Evolutionary conservation across 2,113 vertebrate genomes (phyloP).

Genomic region (Catharus fuscescens): DNA sequence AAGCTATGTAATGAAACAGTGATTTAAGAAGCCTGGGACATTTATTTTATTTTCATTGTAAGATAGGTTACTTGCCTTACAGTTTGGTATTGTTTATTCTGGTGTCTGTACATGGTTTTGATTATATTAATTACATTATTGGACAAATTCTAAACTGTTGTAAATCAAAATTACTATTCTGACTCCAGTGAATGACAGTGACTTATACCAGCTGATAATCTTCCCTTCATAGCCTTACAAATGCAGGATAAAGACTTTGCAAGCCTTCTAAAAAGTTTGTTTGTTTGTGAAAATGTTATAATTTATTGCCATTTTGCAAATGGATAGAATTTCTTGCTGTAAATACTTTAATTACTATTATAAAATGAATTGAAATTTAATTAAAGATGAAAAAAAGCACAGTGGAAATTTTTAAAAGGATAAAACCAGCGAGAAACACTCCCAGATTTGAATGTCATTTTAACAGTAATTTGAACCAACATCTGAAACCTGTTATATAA

Average conservation of each 20-base stretch:
- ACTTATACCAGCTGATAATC: slow-evolving; percentile 32
- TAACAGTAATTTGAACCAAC: slow-evolving; percentile 73
- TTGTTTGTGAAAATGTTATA: slow-evolving; percentile 35
- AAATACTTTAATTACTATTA: slow-evolving; percentile 68
- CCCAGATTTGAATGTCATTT: slow-evolving; percentile 73
- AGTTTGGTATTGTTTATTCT: slow-evolving; percentile 72
- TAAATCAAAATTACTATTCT: slow-evolving; percentile 52
- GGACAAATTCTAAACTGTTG: slow-evolving; percentile 56
- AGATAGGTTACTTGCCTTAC: slow-evolving; percentile 75
- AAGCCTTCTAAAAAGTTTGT: not conserved
- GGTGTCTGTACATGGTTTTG: slow-evolving; percentile 70
- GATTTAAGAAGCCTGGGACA: slow-evolving; percentile 77
- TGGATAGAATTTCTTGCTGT: slow-evolving; percentile 47
- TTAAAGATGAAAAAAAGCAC: slow-evolving; percentile 77
- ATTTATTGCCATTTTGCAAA: slow-evolving; percentile 40
- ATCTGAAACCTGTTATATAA: slow-evolving; percentile 76
- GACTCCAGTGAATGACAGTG: slow-evolving; percentile 44
- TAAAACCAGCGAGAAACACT: slow-evolving; percentile 65
- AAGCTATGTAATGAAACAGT: slow-evolving; percentile 72
- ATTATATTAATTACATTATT: slow-evolving; percentile 78
- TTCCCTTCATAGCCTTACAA: not conserved
- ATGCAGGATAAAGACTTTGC: not conserved
- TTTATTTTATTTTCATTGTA: slow-evolving; percentile 74
- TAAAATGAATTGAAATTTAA: slow-evolving; percentile 72
- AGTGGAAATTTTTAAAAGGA: slow-evolving; percentile 72